Evolutionary conservation across 2,888 invertebrate species (phyloP), one percentile per base, ranked within the genome.

Genomic region (Phengaris alcon): DNA sequence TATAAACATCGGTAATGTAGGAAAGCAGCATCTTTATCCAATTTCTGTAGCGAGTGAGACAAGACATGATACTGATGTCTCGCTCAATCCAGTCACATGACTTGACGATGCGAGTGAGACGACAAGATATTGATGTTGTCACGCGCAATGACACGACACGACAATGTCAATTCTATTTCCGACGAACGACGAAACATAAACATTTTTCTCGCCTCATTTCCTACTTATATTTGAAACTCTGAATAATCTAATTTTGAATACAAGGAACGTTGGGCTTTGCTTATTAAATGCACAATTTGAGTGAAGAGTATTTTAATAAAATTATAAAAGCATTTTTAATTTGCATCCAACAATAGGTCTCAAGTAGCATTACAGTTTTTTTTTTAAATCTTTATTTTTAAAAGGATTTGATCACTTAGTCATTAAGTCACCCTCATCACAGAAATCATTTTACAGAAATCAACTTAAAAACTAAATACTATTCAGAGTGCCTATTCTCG

Each of bases 41-140:
- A 64, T 64, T 64, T 64, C 13, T 64, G 35, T 12, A 1, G 64
- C 52, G 52, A 9, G 12, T 10, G 35, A 64, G 64, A 35, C 64
- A 35, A 6, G 13, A 64, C 52, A 52, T 64, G 9, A 10, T 35
- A 64, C 22, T 0, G 10, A 9, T 7, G 64, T 64, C 64, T 64
- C 13, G 10, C 64, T 64, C 64, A 13, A 44, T 64, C 35, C 6
- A 1, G 0, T 64, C 13, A 64, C 13, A 35, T 6, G 64, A 6
- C 59, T 3, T 35, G 12, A 35, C 35, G 12, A 35, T 6, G 64
- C 64, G 64, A 64, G 12, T 13, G 64, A 64, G 64, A 64, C 64
- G 80, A 86, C 84, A 85, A 87, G 80, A 81, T 86, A 88, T 87
- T 85, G 89, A 86, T 84, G 84, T 82, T 79, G 78, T 80, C 81